phyloP scores from a whole-genome alignment of 2,797 vertebrate genomes.

The Coracias cyanogaster region DNA sequence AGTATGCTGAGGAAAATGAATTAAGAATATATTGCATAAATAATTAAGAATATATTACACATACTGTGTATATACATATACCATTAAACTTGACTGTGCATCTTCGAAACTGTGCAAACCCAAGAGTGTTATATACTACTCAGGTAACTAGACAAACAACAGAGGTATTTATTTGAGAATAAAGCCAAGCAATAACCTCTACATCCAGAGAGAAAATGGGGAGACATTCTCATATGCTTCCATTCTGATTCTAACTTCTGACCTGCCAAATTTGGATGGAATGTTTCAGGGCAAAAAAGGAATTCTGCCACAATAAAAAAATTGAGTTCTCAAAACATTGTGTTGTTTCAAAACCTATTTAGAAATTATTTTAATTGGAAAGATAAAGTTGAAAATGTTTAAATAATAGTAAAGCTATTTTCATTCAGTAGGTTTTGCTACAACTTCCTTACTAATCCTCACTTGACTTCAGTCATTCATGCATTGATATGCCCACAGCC shows the following conservation, averaged over 20 bases:
- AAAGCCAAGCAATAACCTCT: not conserved
- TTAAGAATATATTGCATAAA: not conserved
- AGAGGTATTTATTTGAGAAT: not conserved
- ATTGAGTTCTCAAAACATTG: not conserved
- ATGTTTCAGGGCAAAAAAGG: not conserved
- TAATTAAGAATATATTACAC: not conserved
- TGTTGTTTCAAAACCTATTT: not conserved
- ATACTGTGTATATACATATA: accelerated
- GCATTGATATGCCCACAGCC: not conserved
- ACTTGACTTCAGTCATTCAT: accelerated
- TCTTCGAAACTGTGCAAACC: not conserved
- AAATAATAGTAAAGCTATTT: not conserved
- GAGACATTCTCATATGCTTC: not conserved
- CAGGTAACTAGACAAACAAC: not conserved
- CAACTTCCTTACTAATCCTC: not conserved
- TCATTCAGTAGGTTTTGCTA: not conserved
- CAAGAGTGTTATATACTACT: not conserved
- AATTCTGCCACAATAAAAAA: not conserved
- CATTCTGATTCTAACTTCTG: not conserved
- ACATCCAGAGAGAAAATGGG: not conserved
- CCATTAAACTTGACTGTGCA: not conserved
- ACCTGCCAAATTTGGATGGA: not conserved
- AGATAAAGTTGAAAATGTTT: not conserved
- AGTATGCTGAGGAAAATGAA: not conserved
- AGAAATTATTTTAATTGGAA: not conserved